Percentiles rank a stretch among this genome's conserved stretches.
phyloP scores from a whole-genome alignment of 2,113 vertebrate species.

The Madoqua kirkii region DNA sequence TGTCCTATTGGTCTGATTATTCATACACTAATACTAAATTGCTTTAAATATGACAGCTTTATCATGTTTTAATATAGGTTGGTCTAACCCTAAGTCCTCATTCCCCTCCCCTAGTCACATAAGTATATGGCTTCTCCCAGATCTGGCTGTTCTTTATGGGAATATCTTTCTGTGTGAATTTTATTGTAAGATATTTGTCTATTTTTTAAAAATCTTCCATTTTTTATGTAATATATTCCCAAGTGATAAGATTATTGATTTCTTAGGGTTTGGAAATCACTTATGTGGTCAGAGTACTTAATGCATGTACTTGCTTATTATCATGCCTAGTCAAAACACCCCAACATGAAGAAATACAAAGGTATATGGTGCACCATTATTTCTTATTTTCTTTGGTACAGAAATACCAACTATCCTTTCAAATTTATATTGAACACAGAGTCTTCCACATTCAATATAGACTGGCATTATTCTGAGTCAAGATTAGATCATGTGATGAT shows the following conservation, averaged over 20 bases:
- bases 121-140: neutral
- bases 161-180: neutral
- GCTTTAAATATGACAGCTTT: neutral
- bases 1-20: neutral
- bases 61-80: neutral
- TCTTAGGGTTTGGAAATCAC: slow-evolving; percentile 92
- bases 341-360: slow-evolving; percentile 90
- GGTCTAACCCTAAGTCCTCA: neutral
- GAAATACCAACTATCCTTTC: slow-evolving; percentile 91
- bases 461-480: slow-evolving; percentile 84
- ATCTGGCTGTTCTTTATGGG: neutral
- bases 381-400: slow-evolving; percentile 91
- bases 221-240: slow-evolving; percentile 81
- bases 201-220: no score
- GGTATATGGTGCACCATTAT: slow-evolving; percentile 89
- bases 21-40: neutral
- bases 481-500: slow-evolving; percentile 83
- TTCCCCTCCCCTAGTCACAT: neutral
- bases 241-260: slow-evolving; percentile 87
- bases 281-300: slow-evolving; percentile 90
- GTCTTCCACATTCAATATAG: slow-evolving; percentile 88
- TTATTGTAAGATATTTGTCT: neutral
- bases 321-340: slow-evolving; percentile 88
- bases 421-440: slow-evolving; percentile 88
- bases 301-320: slow-evolving; percentile 85